phyloP scores from a whole-genome alignment of 2,113 vertebrate genomes.

The Hoplias malabaricus region DNA sequence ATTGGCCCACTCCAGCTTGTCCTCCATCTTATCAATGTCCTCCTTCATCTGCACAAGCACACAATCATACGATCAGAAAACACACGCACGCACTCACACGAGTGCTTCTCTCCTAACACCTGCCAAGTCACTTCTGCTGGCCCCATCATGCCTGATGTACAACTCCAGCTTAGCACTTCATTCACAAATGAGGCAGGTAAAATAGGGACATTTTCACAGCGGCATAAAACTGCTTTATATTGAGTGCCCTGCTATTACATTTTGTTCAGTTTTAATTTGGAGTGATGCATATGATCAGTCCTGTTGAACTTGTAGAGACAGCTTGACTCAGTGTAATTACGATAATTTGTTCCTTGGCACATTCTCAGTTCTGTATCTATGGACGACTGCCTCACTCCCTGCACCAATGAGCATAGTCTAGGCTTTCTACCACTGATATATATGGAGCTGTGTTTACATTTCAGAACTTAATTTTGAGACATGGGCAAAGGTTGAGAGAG shows the following conservation, averaged over 20 bases:
- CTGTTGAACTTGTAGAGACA: neutral
- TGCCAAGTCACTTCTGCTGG: neutral
- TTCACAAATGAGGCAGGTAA: neutral
- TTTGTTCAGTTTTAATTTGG: constrained; percentile 3
- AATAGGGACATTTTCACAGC: neutral
- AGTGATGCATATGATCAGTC: neutral
- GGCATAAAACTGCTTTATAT: constrained; percentile 8
- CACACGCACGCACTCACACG: neutral
- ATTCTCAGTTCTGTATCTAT: neutral
- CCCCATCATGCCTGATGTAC: neutral
- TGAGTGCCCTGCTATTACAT: neutral
- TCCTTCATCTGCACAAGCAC: constrained; percentile 77
- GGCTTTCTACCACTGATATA: neutral
- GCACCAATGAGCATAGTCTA: neutral
- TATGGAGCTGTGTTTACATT: too few species aligned
- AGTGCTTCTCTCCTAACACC: neutral
- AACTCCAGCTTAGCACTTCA: neutral
- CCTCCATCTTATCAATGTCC: constrained; percentile 86
- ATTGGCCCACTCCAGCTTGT: constrained; percentile 86
- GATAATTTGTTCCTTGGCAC: constrained; percentile 31
- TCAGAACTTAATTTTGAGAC: too few species aligned
- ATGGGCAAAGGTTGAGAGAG: too few species aligned
- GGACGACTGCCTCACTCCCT: neutral
- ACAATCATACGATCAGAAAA: constrained; percentile 3
- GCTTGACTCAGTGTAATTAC: constrained; percentile 24